These are phyloP conservation scores for Catalaphyllia jardinei DNA, from an alignment of 64 coral and sea anemone genomes.

Conservation along the genomic window DNA sequence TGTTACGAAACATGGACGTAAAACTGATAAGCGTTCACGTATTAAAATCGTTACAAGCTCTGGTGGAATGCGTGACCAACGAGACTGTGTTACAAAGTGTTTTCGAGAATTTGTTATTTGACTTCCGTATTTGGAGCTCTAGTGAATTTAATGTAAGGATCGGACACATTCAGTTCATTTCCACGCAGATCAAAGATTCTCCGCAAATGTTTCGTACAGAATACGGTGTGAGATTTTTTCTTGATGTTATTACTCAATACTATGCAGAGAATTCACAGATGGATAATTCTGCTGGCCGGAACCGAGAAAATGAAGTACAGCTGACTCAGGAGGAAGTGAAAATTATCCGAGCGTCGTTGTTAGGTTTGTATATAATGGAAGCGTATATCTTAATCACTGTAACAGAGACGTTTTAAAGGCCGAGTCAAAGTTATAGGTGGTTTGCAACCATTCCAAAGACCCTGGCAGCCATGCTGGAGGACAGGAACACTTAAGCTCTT, in stretches of 20 bases:
- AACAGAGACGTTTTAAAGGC: too few relatives aligned
- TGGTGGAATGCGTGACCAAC: conserved; percentile 81
- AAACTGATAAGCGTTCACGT: conserved; percentile 77
- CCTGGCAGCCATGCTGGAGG: too few relatives aligned
- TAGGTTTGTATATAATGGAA: conserved; percentile 51
- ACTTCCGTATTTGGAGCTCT: conserved; percentile 89
- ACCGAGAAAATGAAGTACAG: conserved; percentile 44
- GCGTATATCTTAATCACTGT: too few relatives aligned
- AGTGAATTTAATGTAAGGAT: conserved; percentile 83
- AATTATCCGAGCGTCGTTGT: conserved; percentile 74
- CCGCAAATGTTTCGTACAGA: conserved; percentile 56
- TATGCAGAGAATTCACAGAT: conserved; percentile 51
- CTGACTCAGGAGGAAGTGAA: conserved; percentile 69
- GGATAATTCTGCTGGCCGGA: conserved; percentile 43
- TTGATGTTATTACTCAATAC: conserved; percentile 86
- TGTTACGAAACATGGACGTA: conserved; percentile 67
- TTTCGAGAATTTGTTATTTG: conserved; percentile 82
- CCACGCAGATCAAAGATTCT: conserved; percentile 90
- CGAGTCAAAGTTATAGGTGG: too few relatives aligned
- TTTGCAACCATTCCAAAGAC: too few relatives aligned
- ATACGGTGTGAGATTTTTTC: conserved; percentile 88
- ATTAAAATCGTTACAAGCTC: conserved; percentile 70
- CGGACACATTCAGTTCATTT: conserved; percentile 92
- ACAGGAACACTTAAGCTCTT: too few relatives aligned
- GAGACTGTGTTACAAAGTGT: conserved; percentile 68